Percentiles rank a stretch among this genome's conserved stretches.
These are phyloP conservation scores for Gadopsis bispinosus DNA, from an alignment of 2,797 vertebrate genomes.

Conservation along the genomic window DNA sequence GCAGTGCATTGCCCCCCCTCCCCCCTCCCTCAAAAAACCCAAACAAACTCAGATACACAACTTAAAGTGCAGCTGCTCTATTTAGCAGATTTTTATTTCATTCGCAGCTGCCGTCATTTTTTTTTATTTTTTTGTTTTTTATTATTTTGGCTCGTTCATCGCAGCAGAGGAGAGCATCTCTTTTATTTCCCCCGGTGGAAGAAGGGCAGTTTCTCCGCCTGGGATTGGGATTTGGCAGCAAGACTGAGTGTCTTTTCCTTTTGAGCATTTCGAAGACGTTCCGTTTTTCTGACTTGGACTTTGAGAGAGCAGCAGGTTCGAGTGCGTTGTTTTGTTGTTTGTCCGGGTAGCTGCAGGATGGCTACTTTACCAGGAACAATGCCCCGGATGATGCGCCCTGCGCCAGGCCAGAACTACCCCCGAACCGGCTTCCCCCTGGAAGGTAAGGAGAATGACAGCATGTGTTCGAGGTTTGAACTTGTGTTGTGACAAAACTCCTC, in stretches of 20 bases:
- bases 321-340: constrained; percentile 51
- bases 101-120: constrained; percentile 23
- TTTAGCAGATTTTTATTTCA: constrained; percentile 49
- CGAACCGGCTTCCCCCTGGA: constrained; percentile 93
- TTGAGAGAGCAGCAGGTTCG: constrained; percentile 59
- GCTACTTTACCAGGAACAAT: constrained; percentile 91
- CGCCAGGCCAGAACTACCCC: constrained; percentile 94
- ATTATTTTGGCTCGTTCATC: constrained; percentile 55
- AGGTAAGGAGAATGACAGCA: constrained; percentile 83
- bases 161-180: constrained; percentile 67
- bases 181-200: constrained; percentile 66
- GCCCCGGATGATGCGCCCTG: constrained; percentile 94
- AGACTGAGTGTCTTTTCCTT: constrained; percentile 37
- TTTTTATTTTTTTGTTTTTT: constrained; percentile 22
- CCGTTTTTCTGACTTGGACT: constrained; percentile 68
- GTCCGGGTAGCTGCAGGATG: constrained; percentile 85
- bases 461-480: constrained; percentile 44
- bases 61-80: constrained; percentile 48
- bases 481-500: constrained; percentile 34
- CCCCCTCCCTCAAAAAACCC: too few species aligned
- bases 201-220: constrained; percentile 72
- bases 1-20: constrained; percentile 54
- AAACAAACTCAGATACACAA: constrained; percentile 33
- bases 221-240: constrained; percentile 80
- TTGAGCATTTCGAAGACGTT: constrained; percentile 61